phyloP scores from a whole-genome alignment of 2,113 vertebrate species.

The Talpa occidentalis region DNA sequence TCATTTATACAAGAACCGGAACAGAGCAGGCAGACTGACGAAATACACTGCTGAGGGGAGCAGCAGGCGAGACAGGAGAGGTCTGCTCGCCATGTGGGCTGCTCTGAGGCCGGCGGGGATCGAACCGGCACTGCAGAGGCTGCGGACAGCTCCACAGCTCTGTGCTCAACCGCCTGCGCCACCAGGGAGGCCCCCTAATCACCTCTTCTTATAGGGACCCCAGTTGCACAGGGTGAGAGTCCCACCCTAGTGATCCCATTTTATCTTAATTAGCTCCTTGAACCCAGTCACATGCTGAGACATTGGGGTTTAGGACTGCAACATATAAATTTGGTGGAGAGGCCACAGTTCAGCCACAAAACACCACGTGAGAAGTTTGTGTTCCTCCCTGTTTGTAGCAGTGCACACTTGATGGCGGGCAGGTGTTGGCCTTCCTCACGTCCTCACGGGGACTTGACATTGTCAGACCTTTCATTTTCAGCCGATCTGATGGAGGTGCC shows the following conservation, averaged over 20 bases:
- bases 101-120: too few relatives aligned
- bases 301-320: neutral
- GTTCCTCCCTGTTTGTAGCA: neutral
- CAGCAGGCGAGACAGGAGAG: too few relatives aligned
- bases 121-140: too few relatives aligned
- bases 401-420: rapidly evolving
- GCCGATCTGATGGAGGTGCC: too few relatives aligned
- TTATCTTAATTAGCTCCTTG: neutral
- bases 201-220: neutral
- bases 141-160: too few relatives aligned
- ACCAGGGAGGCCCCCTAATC: too few relatives aligned
- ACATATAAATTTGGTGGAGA: neutral
- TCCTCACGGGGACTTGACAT: rapidly evolving
- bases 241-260: neutral
- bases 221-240: neutral
- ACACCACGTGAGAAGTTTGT: neutral
- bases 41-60: too few relatives aligned
- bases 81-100: too few relatives aligned
- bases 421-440: rapidly evolving
- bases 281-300: neutral
- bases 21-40: too few relatives aligned
- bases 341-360: neutral
- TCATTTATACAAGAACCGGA: too few relatives aligned
- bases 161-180: too few relatives aligned
- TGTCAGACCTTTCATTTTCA: too few relatives aligned